Evolutionary conservation across 2,888 invertebrate genomes (phyloP).

Genomic region (Drosophila emarginata): DNA sequence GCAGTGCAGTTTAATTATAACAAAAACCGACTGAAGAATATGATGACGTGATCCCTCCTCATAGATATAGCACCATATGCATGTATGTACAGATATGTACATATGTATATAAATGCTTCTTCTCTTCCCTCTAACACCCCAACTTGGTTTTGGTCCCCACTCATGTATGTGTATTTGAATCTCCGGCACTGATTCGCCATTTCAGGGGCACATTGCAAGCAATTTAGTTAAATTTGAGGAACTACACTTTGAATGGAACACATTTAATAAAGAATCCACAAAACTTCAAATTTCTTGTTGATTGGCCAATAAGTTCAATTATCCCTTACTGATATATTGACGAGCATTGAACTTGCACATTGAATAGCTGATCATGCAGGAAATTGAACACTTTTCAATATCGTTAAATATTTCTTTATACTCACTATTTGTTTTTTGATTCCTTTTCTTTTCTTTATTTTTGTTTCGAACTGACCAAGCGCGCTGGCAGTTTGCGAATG

Average conservation of each 20-base stretch:
- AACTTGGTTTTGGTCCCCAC: background rate
- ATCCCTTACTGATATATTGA: too few species aligned
- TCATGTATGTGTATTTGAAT: background rate
- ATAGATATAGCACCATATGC: constrained; percentile 35
- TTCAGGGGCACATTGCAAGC: constrained; percentile 7
- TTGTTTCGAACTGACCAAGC: constrained; percentile 38
- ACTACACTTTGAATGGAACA: constrained; percentile 34
- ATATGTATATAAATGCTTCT: background rate
- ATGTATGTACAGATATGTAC: constrained; percentile 21
- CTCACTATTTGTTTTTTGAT: constrained; percentile 22
- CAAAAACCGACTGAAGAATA: constrained; percentile 54
- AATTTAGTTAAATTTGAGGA: constrained; percentile 49
- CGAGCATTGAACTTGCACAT: constrained; percentile 54
- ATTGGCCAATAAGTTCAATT: constrained; percentile 62
- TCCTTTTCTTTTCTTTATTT: background rate
- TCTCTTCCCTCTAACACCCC: background rate
- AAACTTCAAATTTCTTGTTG: constrained; percentile 14
- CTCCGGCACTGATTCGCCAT: background rate
- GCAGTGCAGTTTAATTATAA: constrained; percentile 68
- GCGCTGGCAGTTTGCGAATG: constrained; percentile 49
- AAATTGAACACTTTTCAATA: constrained; percentile 15
- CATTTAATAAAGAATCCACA: background rate
- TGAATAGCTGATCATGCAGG: constrained; percentile 43
- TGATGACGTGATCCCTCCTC: constrained; percentile 61
- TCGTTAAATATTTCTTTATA: constrained; percentile 3